These are phyloP conservation scores for Scylla paramamosain DNA, from an alignment of 1,140 invertebrate species.

Conservation along the genomic window DNA sequence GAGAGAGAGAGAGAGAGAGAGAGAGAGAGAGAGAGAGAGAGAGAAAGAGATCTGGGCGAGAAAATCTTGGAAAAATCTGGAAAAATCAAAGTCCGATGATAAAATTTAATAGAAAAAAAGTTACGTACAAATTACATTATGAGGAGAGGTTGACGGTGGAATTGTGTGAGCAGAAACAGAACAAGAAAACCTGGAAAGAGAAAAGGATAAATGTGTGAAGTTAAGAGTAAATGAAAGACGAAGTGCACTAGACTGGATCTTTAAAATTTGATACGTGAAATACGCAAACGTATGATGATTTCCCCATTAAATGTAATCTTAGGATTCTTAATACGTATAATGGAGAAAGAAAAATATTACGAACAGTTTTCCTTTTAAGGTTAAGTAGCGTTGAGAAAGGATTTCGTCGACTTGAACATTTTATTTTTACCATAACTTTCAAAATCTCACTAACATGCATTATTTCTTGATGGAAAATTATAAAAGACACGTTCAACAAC, in stretches of 20 bases:
- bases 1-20: constrained; percentile 17
- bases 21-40: constrained; percentile 43
- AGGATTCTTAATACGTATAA: background rate
- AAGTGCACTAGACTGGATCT: background rate
- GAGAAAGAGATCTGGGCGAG: background rate
- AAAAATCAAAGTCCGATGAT: background rate
- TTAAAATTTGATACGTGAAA: background rate
- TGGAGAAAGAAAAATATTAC: background rate
- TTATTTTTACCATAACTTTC: background rate
- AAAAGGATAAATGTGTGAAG: background rate
- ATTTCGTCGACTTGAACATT: background rate
- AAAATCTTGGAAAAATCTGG: background rate
- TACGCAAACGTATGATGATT: background rate
- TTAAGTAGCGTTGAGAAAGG: background rate
- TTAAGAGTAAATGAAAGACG: background rate
- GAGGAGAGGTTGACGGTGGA: constrained; percentile 12
- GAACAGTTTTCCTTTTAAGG: background rate
- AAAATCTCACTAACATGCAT: background rate
- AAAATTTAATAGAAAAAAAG: background rate
- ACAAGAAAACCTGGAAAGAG: background rate
- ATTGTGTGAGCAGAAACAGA: background rate
- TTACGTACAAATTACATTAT: constrained; percentile 8
- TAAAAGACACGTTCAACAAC: background rate
- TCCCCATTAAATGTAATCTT: background rate
- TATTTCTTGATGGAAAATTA: background rate